Base-by-base conservation (phyloP, 2,113 vertebrate genomes). In the Cyprinodon variegatus region DNA sequence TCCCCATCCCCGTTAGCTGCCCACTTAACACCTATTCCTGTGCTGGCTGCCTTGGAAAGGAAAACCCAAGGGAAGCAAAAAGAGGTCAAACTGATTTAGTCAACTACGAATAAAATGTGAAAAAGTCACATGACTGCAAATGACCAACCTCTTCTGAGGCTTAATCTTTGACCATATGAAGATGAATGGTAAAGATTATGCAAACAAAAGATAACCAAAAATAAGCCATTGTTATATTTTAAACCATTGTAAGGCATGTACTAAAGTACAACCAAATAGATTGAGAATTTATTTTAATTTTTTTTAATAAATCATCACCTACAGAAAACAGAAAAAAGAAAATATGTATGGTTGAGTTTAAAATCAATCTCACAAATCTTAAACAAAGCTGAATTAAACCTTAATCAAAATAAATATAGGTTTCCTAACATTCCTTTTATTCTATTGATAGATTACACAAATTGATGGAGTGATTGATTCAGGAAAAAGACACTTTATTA, bases 61-160 rank as follows among this genome's bases (percentile, higher is more conserved):
- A 12, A 84, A 83, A 65, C 74, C 76, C 87, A 84, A 20, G 71
- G 68, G 78, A 78, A 17, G 61, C 39, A 73, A 63, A 46, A 60
- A 68, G 69, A 74, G 87, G 87, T 88, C 80, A 88, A 88, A 86
- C 60, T 74, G 78, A 89, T 91, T 91, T 79, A 75, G 73, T 36
- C 61, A 78, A 75, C 70, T 63, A 65, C 48, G 50, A 8, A 13
- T 12, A 65, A 63, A 64, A 20, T 4, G 38, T 43, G 53, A 68
- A 79, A 83, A 84, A 77, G 79, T 67, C 73, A 84, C 17, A 84
- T 57, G 20, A 50, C 39, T 76, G 59, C 65, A 68, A 83, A 75
- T 77, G 70, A 20, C 6, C 73, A 66, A 81, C 77, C 81, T 59
- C n/a, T 74, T 72, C 36, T 67, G 67, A 81, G 46, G 63, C 20